A percentile compares a stretch with the other conserved stretches of the same genome.
These are phyloP conservation scores for Cyanistes caeruleus DNA, from an alignment of 2,113 vertebrate species.

Conservation along the genomic window DNA sequence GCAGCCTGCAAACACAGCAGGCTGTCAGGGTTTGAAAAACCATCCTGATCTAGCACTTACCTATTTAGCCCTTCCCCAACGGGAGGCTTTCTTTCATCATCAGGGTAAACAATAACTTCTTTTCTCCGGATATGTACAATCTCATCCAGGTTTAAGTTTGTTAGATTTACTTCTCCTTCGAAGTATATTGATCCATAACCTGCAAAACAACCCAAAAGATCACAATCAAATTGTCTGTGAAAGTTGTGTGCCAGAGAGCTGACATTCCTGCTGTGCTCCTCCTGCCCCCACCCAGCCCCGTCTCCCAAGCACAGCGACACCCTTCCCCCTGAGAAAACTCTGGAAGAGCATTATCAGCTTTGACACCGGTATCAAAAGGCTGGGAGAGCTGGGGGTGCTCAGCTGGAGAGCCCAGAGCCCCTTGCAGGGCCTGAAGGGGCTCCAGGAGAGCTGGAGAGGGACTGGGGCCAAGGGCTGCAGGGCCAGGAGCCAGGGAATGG, in stretches of 20 bases:
- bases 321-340: neutral
- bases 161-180: conserved; percentile 86
- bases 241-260: rapidly evolving
- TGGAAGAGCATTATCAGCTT: neutral
- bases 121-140: conserved; percentile 94
- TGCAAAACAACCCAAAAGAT: conserved; percentile 39
- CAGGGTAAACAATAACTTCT: conserved; percentile 94
- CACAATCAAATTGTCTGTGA: neutral
- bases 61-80: conserved; percentile 92
- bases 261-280: rapidly evolving
- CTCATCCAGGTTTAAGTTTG: conserved; percentile 89
- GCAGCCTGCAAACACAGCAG: neutral
- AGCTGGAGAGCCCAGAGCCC: neutral
- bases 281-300: neutral
- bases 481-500: neutral
- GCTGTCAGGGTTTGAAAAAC: neutral
- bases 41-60: conserved; percentile 47
- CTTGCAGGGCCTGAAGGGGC: neutral
- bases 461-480: neutral
- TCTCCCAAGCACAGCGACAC: rapidly evolving
- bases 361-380: rapidly evolving
- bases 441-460: neutral
- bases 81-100: conserved; percentile 87
- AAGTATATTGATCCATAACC: conserved; percentile 96
- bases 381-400: neutral